A percentile compares a stretch with the other conserved stretches of the same genome.
Conservation (phyloP, 2,888 invertebrate genomes). For the Falcaria lacertinaria region DNA sequence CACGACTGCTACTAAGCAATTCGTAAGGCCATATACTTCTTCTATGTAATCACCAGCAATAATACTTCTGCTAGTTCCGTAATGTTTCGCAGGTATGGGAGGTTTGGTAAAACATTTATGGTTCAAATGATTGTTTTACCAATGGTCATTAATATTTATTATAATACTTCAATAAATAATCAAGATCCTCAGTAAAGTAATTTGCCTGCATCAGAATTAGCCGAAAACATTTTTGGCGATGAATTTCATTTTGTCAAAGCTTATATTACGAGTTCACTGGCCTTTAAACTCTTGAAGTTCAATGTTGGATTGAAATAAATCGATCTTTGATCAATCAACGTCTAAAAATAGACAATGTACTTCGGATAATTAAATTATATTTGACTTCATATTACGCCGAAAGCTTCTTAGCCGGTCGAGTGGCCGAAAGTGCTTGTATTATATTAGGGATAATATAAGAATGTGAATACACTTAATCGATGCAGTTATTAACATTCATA, state of each 20-base stretch:
- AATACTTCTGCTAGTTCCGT: background rate
- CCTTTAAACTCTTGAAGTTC: slow-evolving; percentile 21
- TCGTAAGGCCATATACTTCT: background rate
- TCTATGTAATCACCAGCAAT: background rate
- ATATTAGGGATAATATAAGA: background rate
- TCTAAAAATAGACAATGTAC: slow-evolving; percentile 10
- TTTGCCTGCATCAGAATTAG: too few relatives aligned
- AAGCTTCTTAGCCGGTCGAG: background rate
- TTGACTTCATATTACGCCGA: background rate
- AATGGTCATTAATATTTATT: background rate
- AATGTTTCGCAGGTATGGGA: background rate
- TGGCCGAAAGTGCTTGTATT: background rate
- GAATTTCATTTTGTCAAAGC: too few relatives aligned
- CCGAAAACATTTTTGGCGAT: background rate
- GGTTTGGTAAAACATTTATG: background rate
- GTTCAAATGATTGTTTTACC: background rate
- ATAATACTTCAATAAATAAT: too few relatives aligned
- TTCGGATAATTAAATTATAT: background rate
- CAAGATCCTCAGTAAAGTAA: too few relatives aligned
- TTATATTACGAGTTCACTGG: slow-evolving; percentile 15
- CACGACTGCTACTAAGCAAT: background rate
- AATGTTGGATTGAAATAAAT: slow-evolving; percentile 17
- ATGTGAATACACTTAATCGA: too few relatives aligned
- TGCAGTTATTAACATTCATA: too few relatives aligned
- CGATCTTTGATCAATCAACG: slow-evolving; percentile 20